These are phyloP conservation scores for Phylloscopus trochiloides DNA, from an alignment of 2,113 vertebrate genomes.

Conservation along the genomic window DNA sequence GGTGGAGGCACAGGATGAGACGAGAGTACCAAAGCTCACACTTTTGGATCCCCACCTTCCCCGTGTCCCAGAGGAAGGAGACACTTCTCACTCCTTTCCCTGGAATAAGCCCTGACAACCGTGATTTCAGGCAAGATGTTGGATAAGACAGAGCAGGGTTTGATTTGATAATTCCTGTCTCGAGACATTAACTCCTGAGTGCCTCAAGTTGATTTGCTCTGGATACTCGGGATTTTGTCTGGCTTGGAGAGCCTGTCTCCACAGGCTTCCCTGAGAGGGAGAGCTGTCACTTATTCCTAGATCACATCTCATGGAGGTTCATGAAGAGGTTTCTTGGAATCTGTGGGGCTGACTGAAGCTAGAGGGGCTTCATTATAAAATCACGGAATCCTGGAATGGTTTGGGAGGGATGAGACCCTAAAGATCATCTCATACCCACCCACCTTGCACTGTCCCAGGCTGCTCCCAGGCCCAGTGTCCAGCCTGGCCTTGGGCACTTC, in stretches of 20 bases:
- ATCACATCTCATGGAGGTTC: neutral
- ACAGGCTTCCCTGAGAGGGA: neutral
- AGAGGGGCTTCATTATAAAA: neutral
- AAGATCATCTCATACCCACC: neutral
- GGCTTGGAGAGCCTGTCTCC: neutral
- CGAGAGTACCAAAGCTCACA: accelerated
- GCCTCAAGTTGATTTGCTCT: neutral
- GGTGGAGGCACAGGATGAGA: accelerated
- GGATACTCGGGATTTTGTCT: neutral
- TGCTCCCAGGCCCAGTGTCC: neutral
- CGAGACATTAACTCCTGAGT: neutral
- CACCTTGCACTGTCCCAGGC: accelerated
- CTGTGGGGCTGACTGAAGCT: neutral
- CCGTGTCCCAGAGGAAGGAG: neutral
- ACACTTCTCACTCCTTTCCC: neutral
- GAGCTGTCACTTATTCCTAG: neutral
- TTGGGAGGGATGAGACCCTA: neutral
- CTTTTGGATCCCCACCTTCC: neutral
- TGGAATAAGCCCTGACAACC: neutral
- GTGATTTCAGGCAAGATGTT: neutral
- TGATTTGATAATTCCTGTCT: neutral
- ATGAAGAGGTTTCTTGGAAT: neutral
- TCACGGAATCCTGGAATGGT: neutral
- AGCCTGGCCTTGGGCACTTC: accelerated
- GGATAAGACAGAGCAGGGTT: neutral